Evolutionary conservation across 2,113 vertebrate species (phyloP).

Genomic region (Apteryx owenii): DNA sequence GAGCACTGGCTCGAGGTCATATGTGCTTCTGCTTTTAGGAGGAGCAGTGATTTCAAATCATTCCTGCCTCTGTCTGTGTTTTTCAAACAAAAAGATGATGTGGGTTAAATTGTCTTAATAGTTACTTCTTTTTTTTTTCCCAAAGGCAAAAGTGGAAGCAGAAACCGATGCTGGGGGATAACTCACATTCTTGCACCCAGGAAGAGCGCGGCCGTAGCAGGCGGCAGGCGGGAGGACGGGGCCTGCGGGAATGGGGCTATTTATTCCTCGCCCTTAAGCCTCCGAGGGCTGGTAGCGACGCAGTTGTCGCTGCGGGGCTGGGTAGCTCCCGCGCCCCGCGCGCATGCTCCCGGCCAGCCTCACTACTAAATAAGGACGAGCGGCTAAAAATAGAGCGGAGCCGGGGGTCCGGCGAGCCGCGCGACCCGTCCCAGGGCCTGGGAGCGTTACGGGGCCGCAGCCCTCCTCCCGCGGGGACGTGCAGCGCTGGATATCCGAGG

Average conservation of each 20-base stretch:
- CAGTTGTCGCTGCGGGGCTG: constrained; percentile 54
- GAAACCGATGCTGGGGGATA: constrained; percentile 22
- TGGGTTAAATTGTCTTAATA: background rate
- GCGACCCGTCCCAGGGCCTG: background rate
- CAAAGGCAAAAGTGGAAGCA: background rate
- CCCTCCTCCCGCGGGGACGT: too few species aligned
- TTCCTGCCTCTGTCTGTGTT: background rate
- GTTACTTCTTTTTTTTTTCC: background rate
- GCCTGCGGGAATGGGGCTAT: background rate
- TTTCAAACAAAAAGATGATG: background rate
- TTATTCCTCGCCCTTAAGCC: constrained; percentile 56
- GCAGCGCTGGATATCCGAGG: too few species aligned
- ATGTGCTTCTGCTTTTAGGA: background rate
- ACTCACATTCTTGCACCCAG: background rate
- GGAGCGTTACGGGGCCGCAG: background rate
- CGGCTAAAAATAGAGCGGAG: constrained; percentile 68
- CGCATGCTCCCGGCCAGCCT: background rate
- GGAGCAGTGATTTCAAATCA: background rate
- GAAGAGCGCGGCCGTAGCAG: background rate
- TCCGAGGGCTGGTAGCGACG: background rate
- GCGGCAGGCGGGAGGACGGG: background rate
- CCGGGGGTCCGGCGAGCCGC: background rate
- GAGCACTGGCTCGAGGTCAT: background rate
- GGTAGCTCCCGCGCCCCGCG: background rate
- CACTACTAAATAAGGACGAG: constrained; percentile 71